phyloP scores from a whole-genome alignment of 2,888 invertebrate genomes.

The Lampropteryx suffumata region DNA sequence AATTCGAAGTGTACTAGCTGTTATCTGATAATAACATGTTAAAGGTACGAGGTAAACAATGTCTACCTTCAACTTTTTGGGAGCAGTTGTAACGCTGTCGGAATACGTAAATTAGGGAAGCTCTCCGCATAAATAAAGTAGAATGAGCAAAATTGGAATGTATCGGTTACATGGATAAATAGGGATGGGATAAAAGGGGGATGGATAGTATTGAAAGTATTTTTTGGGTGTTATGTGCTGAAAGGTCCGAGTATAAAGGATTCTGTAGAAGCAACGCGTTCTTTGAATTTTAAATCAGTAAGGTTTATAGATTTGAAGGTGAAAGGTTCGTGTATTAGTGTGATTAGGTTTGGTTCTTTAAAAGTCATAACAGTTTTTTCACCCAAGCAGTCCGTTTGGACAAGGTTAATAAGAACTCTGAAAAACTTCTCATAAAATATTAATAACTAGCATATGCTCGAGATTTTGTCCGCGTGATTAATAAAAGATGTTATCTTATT shows the following conservation, averaged over 20 bases:
- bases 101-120: slow-evolving; percentile 38
- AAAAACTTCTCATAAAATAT: too few relatives aligned
- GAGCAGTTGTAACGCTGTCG: slow-evolving; percentile 32
- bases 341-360: too few relatives aligned
- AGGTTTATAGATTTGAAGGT: neutral
- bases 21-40: neutral
- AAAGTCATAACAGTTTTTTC: too few relatives aligned
- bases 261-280: slow-evolving; percentile 1
- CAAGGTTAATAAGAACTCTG: too few relatives aligned
- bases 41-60: slow-evolving; percentile 39
- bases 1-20: slow-evolving; percentile 10
- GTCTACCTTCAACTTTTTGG: slow-evolving; percentile 31
- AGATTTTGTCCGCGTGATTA: too few relatives aligned
- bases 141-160: slow-evolving; percentile 37
- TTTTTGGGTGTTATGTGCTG: slow-evolving; percentile 15
- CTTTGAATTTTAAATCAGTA: slow-evolving; percentile 13
- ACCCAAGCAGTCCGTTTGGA: too few relatives aligned
- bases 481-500: too few relatives aligned
- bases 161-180: slow-evolving; percentile 34
- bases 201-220: slow-evolving; percentile 1
- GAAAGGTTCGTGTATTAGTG: too few relatives aligned
- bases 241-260: slow-evolving; percentile 6
- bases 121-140: slow-evolving; percentile 35
- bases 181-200: slow-evolving; percentile 17
- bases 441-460: too few relatives aligned